Base-by-base conservation (phyloP, 2,888 invertebrate genomes). In the Seira musarum region DNA sequence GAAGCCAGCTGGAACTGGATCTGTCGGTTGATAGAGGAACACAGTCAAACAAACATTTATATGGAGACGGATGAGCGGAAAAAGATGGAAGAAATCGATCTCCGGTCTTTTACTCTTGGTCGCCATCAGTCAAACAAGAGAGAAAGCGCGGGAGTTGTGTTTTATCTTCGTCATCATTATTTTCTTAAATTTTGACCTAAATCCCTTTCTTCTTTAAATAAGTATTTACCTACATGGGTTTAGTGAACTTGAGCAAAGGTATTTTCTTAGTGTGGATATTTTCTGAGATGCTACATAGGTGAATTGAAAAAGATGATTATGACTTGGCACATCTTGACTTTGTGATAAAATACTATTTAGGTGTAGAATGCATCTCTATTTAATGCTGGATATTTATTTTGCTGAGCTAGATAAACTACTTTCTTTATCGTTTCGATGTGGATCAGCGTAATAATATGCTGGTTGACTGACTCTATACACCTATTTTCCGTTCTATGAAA, bases 1-100 rank as follows among this genome's bases (percentile, higher is more conserved):
- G 60, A 21, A 19, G 22, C 60, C 22, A 15, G 22, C 15, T 60
- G 60, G 60, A 60, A 21, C 57, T n/a, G n/a, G 13, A 8, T 40
- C 60, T 60, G 3, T 30, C 30, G 8, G 30, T 5, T 30, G 30
- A 60, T 60, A 21, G 60, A 60, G 13, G 17, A 15, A 57, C 57
- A 13, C n/a, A 57, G 57, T 15, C 15, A 57, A n/a, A 57, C 57
- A 22, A 22, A 60, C 60, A 21, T 61, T 72, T 53, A 63, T 68
- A 67, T 66, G 71, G 65, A 35, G 40, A n/a, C 15, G 49, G 49
- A 61, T 17, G 8, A 68, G 40, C 75, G 79, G 79, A 79, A 79
- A n/a, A 68, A 79, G 79, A 35, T 35, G 64, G 46, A 79, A 72
- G 68, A 79, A 79, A 79, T 72, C 79, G 79, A 79, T 79, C 79